A percentile compares a stretch with the other conserved stretches of the same genome.
Conservation (phyloP, 2,888 invertebrate species). For the Gasteruption jaculator region DNA sequence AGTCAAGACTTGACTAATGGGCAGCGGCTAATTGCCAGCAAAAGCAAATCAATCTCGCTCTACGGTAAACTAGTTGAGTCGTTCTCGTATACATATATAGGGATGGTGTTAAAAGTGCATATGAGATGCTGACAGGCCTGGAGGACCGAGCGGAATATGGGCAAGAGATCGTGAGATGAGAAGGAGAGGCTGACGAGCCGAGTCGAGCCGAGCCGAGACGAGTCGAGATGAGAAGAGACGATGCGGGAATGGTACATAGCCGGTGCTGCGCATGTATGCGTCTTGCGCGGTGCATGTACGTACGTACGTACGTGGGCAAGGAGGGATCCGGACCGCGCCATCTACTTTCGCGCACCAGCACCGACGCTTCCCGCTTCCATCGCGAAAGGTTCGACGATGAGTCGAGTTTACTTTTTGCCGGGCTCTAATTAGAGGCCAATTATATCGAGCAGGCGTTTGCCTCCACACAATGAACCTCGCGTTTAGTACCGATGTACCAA, state of each 20-base stretch:
- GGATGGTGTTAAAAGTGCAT: too few species aligned
- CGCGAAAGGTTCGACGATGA: constrained; percentile 6
- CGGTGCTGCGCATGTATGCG: too few species aligned
- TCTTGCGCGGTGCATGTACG: too few species aligned
- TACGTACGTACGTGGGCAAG: too few species aligned
- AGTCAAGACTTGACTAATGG: constrained; percentile 42
- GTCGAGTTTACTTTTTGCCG: constrained; percentile 30
- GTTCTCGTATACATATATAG: too few species aligned
- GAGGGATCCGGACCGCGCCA: too few species aligned
- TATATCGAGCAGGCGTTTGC: constrained; percentile 44
- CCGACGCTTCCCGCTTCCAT: too few species aligned
- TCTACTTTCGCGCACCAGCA: too few species aligned
- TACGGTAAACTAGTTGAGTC: constrained; percentile 36
- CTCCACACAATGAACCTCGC: constrained; percentile 40
- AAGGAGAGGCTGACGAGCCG: constrained; percentile 16
- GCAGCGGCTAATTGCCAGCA: constrained; percentile 42
- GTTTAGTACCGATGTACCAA: constrained; percentile 40
- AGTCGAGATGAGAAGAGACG: constrained; percentile 14
- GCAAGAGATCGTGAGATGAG: constrained; percentile 15
- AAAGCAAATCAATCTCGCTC: constrained; percentile 43
- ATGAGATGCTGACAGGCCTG: constrained; percentile 26
- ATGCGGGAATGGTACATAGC: constrained; percentile 15
- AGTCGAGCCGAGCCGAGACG: too few species aligned
- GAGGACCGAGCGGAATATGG: too few species aligned
- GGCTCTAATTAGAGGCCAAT: constrained; percentile 44